These are phyloP conservation scores for Leucophora obtusa DNA, from an alignment of 2,888 invertebrate species.

Conservation along the genomic window DNA sequence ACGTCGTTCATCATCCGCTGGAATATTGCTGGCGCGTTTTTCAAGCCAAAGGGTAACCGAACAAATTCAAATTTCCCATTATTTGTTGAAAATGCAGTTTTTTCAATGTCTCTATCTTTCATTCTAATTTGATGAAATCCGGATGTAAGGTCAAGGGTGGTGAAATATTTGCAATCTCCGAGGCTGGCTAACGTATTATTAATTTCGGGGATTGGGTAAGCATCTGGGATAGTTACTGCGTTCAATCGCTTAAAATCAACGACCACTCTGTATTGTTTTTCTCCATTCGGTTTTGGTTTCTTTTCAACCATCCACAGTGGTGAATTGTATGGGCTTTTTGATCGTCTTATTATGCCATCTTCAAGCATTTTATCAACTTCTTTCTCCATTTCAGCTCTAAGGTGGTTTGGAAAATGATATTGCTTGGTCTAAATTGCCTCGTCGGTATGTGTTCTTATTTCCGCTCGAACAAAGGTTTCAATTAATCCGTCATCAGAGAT, in stretches of 20 bases:
- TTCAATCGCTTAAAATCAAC: slow-evolving; percentile 19
- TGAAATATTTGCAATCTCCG: background rate
- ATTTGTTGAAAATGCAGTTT: slow-evolving; percentile 3
- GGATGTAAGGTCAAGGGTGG: slow-evolving; percentile 9
- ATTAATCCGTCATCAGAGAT: slow-evolving; percentile 34
- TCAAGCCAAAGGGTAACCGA: background rate
- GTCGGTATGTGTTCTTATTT: slow-evolving; percentile 52
- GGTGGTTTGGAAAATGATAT: slow-evolving; percentile 48
- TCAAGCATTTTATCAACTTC: slow-evolving; percentile 9
- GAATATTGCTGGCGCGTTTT: slow-evolving; percentile 2
- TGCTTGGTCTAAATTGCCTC: slow-evolving; percentile 56
- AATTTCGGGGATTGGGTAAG: slow-evolving; percentile 8
- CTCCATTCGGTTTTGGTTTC: background rate
- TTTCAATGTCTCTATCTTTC: background rate
- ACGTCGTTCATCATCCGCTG: slow-evolving; percentile 20
- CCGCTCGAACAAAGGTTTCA: slow-evolving; percentile 43
- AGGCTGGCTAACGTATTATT: slow-evolving; percentile 9
- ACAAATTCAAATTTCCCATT: slow-evolving; percentile 15
- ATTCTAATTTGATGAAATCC: slow-evolving; percentile 19
- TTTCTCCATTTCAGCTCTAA: slow-evolving; percentile 16
- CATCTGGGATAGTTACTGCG: background rate
- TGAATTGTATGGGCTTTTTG: slow-evolving; percentile 27
- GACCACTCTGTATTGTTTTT: background rate
- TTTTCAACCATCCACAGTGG: slow-evolving; percentile 11
- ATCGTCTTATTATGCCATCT: slow-evolving; percentile 15